Conservation (phyloP, 2,113 vertebrate genomes). For the Chloebia gouldiae region DNA sequence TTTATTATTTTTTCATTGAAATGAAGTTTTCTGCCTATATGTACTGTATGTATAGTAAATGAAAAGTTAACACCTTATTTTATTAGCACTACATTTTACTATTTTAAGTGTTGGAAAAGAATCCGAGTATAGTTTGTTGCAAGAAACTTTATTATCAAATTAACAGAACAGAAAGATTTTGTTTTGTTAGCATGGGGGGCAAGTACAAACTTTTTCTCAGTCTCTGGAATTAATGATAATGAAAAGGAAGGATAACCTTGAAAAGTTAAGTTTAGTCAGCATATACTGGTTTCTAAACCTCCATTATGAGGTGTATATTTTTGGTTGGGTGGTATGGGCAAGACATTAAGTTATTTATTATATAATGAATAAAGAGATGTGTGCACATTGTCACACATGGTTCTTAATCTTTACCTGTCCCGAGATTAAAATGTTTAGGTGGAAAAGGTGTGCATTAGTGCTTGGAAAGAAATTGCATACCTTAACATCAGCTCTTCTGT, state of each 20-base stretch:
- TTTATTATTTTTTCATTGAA: background rate
- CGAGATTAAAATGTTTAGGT: background rate
- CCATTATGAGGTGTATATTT: background rate
- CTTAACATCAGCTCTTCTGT: background rate
- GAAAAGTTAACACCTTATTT: background rate
- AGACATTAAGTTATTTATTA: background rate
- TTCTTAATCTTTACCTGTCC: background rate
- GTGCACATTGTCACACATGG: background rate
- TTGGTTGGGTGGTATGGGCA: accelerated
- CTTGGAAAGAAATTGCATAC: background rate
- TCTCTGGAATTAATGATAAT: background rate
- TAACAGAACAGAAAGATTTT: background rate
- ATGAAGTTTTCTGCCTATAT: background rate
- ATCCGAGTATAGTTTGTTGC: background rate
- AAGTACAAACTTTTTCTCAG: background rate
- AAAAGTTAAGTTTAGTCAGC: background rate
- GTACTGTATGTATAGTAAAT: background rate
- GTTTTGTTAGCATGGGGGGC: background rate
- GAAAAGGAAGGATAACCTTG: background rate
- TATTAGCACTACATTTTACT: background rate
- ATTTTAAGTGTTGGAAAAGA: background rate
- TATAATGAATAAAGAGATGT: background rate
- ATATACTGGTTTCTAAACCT: background rate
- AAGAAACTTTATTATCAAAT: background rate
- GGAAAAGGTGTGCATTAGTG: background rate